Base-by-base conservation (phyloP, 2,113 vertebrate species). In the Chaetura pelagica region DNA sequence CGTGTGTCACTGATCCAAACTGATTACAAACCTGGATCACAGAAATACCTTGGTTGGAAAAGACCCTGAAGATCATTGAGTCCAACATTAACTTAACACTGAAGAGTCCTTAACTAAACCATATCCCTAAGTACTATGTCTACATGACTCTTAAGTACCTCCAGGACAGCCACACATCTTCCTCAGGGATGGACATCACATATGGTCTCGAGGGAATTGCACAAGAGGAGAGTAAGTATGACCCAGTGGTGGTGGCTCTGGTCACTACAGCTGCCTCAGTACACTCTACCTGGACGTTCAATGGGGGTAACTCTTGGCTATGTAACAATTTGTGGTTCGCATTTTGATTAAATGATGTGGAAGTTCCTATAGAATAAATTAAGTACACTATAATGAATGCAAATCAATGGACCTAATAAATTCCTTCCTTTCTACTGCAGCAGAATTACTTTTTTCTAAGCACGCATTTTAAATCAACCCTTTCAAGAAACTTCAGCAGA, bases 221-320 rank as follows among this genome's bases (percentile, higher is more conserved):
- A 8, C 5, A 30, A 44, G 61, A 76, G 15, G 23, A 8, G 17
- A 62, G 30, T 3, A 12, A 11, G 12, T 2, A 3, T 38, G 15
- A 6, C 4, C 26, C 16, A n/a, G 30, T 1, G 16, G 61, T 3
- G 10, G 24, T 1, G 1, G 52, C 26, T 76, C 6, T 21, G 32
- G 34, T 46, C 72, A 54, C 14, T 9, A 7, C 2, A 55, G 30
- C 17, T 49, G 23, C 20, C 38, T 54, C 1, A 0, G 44, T 23
- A 35, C 10, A 9, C 30, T 44, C 27, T 59, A n/a, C 9, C 19
- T 58, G n/a, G 9, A 46, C 6, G 9, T 32, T 74, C 55, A 27
- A 3, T 16, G 34, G n/a, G 4, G 7, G 34, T 90, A 49, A 32
- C 77, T 63, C 61, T 38, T 17, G 17, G 29, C 17, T 73, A 15